phyloP scores from a whole-genome alignment of 2,888 invertebrate genomes.

The Acanthosoma haemorrhoidale region DNA sequence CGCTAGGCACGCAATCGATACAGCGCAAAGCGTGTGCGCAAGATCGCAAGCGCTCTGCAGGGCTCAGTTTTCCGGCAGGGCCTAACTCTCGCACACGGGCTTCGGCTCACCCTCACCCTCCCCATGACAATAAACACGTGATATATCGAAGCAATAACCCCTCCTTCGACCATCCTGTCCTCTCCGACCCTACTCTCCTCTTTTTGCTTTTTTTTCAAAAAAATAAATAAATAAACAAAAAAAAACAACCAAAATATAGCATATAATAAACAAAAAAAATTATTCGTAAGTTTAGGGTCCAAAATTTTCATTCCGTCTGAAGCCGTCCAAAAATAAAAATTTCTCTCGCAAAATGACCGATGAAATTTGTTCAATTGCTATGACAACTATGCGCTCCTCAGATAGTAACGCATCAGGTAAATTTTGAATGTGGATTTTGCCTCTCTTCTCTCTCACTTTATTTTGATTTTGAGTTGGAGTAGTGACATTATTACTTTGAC shows the following conservation, averaged over 20 bases:
- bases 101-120: neutral
- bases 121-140: slow-evolving; percentile 36
- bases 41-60: neutral
- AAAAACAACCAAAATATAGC: slow-evolving; percentile 1
- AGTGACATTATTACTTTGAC: no score
- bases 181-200: neutral
- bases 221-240: neutral
- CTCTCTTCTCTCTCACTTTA: no score
- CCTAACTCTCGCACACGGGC: slow-evolving; percentile 28
- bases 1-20: neutral
- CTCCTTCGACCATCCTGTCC: neutral
- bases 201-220: no score
- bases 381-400: slow-evolving; percentile 65
- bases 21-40: neutral
- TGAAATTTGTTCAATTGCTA: slow-evolving; percentile 73
- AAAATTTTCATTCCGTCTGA: slow-evolving; percentile 36
- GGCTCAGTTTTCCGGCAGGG: slow-evolving; percentile 36
- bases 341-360: slow-evolving; percentile 36
- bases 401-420: slow-evolving; percentile 52
- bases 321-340: slow-evolving; percentile 32
- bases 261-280: neutral
- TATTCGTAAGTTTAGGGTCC: slow-evolving; percentile 33
- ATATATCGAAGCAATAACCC: slow-evolving; percentile 30
- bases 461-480: no score
- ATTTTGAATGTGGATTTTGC: slow-evolving; percentile 20